phyloP scores from a whole-genome alignment of 2,888 invertebrate species.

The Pollenia amentaria region DNA sequence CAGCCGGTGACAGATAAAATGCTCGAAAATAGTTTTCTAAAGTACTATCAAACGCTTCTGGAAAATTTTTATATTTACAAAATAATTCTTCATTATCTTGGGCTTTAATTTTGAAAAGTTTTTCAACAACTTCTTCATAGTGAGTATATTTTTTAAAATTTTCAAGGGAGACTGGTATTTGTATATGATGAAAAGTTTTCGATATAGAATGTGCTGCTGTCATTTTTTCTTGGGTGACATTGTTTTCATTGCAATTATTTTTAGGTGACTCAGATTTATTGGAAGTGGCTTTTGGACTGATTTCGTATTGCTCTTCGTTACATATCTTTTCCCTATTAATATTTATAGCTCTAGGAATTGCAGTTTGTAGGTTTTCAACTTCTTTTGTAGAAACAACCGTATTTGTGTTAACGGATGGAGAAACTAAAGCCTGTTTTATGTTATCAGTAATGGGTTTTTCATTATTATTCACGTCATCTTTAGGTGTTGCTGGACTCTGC shows the following conservation, averaged over 20 bases:
- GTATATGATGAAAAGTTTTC: not conserved
- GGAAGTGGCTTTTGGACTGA: no score
- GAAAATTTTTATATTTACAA: conserved; percentile 32
- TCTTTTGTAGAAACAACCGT: no score
- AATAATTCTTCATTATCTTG: conserved; percentile 19
- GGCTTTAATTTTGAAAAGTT: conserved; percentile 50
- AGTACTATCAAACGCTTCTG: conserved; percentile 8
- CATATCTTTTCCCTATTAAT: no score
- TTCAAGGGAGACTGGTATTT: conserved; percentile 30
- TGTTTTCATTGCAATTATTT: not conserved
- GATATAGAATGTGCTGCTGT: not conserved
- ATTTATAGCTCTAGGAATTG: no score
- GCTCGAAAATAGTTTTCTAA: conserved; percentile 50
- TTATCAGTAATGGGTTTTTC: no score
- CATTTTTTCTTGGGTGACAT: not conserved
- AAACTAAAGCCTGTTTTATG: no score
- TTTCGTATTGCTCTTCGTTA: no score
- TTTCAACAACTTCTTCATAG: conserved; percentile 53
- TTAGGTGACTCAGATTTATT: no score
- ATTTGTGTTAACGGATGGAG: no score
- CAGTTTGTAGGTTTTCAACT: no score
- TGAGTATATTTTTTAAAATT: conserved; percentile 64
- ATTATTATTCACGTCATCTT: not conserved
- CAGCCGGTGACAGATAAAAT: conserved; percentile 55
- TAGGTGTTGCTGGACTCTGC: not conserved